Percentiles rank a stretch among this genome's conserved stretches.
Conservation (phyloP, 2,113 vertebrate genomes). For the Nanger granti region DNA sequence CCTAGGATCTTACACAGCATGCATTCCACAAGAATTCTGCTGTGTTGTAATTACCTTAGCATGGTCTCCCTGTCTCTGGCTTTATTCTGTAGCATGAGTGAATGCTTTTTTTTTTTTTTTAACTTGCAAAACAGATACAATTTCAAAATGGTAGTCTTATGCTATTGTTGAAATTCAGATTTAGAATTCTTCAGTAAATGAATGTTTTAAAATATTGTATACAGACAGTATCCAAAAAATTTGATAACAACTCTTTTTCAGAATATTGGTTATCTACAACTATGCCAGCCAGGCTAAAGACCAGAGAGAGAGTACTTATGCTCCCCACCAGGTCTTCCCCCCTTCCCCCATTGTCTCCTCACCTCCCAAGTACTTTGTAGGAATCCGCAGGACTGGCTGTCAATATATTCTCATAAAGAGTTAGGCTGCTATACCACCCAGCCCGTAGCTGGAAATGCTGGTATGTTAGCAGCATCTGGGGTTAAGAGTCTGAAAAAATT, state of each 20-base stretch:
- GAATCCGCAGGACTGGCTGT: not conserved
- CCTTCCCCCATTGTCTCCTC: not conserved
- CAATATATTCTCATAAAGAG: not conserved
- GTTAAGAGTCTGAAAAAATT: constrained; percentile 16
- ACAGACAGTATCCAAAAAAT: not conserved
- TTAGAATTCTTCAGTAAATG: constrained; percentile 10
- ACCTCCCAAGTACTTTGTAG: not conserved
- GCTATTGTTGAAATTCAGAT: not conserved
- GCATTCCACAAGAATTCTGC: not conserved
- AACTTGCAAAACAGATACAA: constrained; percentile 20
- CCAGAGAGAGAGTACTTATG: not conserved
- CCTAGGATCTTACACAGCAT: not conserved
- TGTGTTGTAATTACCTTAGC: not conserved
- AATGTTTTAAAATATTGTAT: not conserved
- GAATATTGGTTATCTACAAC: constrained; percentile 20
- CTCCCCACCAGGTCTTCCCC: not conserved
- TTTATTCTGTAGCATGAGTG: not conserved
- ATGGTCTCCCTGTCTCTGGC: not conserved
- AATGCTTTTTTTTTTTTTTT: constrained; percentile 25
- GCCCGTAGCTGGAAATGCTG: constrained; percentile 13
- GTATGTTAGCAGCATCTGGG: not conserved
- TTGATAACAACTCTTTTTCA: not conserved
- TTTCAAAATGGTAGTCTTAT: constrained; percentile 21
- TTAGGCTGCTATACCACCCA: not conserved
- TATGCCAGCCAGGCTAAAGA: not conserved